Base-by-base conservation (phyloP, 2,797 vertebrate species). In the Poecile montanus region DNA sequence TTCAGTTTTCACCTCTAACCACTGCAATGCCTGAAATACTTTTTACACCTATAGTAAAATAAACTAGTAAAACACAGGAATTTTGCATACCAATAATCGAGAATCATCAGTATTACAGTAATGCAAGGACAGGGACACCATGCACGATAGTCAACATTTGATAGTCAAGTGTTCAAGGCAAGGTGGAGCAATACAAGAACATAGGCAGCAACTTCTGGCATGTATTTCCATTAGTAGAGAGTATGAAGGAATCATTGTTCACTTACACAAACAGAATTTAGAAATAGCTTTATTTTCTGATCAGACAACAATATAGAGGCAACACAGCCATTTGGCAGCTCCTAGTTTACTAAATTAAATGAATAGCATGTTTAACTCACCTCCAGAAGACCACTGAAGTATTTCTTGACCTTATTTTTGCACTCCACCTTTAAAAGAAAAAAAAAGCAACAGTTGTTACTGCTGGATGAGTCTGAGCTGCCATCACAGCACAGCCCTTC, bases 121-220 rank as follows among this genome's bases (percentile, higher is more conserved):
- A 3, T 4, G 11, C 22, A 75, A 54, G 15, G 47, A 70, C 6
- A 72, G 0, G 1, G 9, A 50, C 6, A 15, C 9, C 17, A 17
- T 1, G 0, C 2, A 36, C 4, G 63, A 74, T 34, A 34, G 34
- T 34, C 34, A 34, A 34, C 34, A 34, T 15, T 62, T n/a, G 47
- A 32, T 30, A 54, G 73, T 10, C 0, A 66, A 34, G 7, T 1
- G 2, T 29, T 79, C 65, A 36, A 26, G 8, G 10, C 5, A 75
- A 45, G 17, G 18, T 25, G 8, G 1, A 85, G 42, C 38, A 54
- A 44, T 6, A 30, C 3, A 66, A 82, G 15, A 6, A 29, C 4
- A 84, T 0, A 77, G 26, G 8, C 11, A 75, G 45, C 8, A 40
- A 61, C 30, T 61, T 16, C 60, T 23, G 4, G 20, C 10, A 26